Base-by-base conservation (phyloP, 2,888 invertebrate species). In the Drosophila subquinaria region DNA sequence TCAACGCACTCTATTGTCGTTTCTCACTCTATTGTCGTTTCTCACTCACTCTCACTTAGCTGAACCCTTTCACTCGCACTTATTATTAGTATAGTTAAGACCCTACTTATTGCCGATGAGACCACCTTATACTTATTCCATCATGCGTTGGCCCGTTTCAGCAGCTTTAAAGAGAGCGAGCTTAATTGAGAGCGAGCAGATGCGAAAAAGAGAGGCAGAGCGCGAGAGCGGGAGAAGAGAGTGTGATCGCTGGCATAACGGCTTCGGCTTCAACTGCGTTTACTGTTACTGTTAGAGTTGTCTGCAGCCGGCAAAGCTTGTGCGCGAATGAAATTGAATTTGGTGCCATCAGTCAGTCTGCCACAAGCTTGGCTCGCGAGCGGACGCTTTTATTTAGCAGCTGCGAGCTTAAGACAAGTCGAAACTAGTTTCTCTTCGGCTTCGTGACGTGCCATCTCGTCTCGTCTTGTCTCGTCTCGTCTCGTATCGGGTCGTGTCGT, bases 281-380 rank as follows among this genome's bases (percentile, higher is more conserved):
- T 84, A 84, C 89, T 89, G 84, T 89, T 84, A 84, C 89, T 89
- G 89, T 89, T 85, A 85, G 50, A 88, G 50, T 20, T 51, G 50
- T 51, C 50, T 51, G 50, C 50, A 51, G 70, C 81, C 76, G 79
- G 72, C 80, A 50, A 53, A 88, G 85, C 69, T 80, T 59, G 65
- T 65, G 80, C 79, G 50, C 73, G 76, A 80, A 84, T 76, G 77
- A 82, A 82, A 81, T 83, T 82, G 78, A 85, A 82, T 76, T 82
- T 78, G 77, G 81, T 86, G 78, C 76, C 76, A 71, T 91, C 85
- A 91, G 91, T 91, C 85, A 91, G 91, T 91, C 91, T 91, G 89
- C 89, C 88, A 76, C 80, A 88, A 91, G 91, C 89, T 88, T 86
- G 86, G 81, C 82, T 89, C 79, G 82, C 76, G 89, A 82, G 86